phyloP scores from a whole-genome alignment of 1,140 invertebrate species.

The Araneus ventricosus region DNA sequence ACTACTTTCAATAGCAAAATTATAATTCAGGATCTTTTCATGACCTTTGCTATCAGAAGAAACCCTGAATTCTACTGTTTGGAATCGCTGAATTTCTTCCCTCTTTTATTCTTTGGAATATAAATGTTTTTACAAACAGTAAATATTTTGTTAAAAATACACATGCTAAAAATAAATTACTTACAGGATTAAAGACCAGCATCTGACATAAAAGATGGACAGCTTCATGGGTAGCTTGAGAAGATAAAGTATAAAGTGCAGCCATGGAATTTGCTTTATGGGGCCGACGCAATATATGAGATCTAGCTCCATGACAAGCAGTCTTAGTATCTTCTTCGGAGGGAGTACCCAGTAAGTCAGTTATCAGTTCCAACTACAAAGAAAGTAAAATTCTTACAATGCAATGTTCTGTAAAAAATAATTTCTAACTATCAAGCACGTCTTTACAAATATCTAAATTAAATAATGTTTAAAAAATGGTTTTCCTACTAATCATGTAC shows the following conservation, averaged over 20 bases:
- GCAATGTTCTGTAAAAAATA: background rate
- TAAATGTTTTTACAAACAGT: too few relatives aligned
- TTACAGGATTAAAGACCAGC: constrained; percentile 98
- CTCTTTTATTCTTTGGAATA: too few relatives aligned
- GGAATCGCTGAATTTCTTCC: too few relatives aligned
- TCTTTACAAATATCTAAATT: too few relatives aligned
- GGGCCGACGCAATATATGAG: constrained; percentile 93
- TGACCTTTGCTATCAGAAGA: too few relatives aligned
- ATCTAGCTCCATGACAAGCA: constrained; percentile 96
- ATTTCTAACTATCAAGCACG: too few relatives aligned
- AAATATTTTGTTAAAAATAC: too few relatives aligned
- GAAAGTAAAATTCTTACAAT: constrained; percentile 46
- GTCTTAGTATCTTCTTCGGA: constrained; percentile 94
- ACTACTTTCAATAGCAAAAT: too few relatives aligned
- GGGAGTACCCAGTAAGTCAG: constrained; percentile 98
- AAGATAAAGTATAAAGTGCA: constrained; percentile 93
- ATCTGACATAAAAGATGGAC: constrained; percentile 98
- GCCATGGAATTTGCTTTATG: constrained; percentile 93
- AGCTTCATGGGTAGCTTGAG: constrained; percentile 97
- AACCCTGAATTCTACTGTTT: too few relatives aligned
- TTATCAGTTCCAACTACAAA: constrained; percentile 95
- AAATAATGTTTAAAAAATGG: too few relatives aligned
- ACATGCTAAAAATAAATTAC: background rate
- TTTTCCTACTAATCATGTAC: too few relatives aligned
- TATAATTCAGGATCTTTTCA: too few relatives aligned